Conservation (phyloP, 2,888 invertebrate genomes). For the Trichacis sp. region DNA sequence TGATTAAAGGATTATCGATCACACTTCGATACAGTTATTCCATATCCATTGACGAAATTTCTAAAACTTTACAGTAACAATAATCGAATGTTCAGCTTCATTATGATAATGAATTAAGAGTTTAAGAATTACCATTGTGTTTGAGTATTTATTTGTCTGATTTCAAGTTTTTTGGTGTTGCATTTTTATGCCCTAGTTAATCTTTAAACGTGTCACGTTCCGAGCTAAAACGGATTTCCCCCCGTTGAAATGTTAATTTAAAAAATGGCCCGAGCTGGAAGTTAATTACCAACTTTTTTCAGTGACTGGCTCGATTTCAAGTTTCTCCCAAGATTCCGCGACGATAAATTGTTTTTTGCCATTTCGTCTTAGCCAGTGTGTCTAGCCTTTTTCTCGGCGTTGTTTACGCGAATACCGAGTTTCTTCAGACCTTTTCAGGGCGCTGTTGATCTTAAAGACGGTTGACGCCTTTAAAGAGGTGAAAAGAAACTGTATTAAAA, state of each 20-base stretch:
- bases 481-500: constrained; percentile 38
- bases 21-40: too few species aligned
- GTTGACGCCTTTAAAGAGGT: constrained; percentile 22
- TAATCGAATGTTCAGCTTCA: too few species aligned
- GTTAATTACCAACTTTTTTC: constrained; percentile 3
- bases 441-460: constrained; percentile 7
- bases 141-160: too few species aligned
- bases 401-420: constrained; percentile 2
- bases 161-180: too few species aligned
- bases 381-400: constrained; percentile 5
- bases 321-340: not conserved
- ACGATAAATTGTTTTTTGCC: constrained; percentile 6
- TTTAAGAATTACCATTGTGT: too few species aligned
- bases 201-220: not conserved
- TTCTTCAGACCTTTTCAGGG: constrained; percentile 1
- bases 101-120: too few species aligned
- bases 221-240: not conserved
- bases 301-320: constrained; percentile 4
- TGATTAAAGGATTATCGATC: too few species aligned
- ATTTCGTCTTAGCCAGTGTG: constrained; percentile 7
- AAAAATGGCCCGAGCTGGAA: not conserved
- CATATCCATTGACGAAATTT: too few species aligned
- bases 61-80: too few species aligned
- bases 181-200: too few species aligned
- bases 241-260: not conserved